phyloP scores from a whole-genome alignment of 2,888 invertebrate genomes.

The Hylaea fasciaria region DNA sequence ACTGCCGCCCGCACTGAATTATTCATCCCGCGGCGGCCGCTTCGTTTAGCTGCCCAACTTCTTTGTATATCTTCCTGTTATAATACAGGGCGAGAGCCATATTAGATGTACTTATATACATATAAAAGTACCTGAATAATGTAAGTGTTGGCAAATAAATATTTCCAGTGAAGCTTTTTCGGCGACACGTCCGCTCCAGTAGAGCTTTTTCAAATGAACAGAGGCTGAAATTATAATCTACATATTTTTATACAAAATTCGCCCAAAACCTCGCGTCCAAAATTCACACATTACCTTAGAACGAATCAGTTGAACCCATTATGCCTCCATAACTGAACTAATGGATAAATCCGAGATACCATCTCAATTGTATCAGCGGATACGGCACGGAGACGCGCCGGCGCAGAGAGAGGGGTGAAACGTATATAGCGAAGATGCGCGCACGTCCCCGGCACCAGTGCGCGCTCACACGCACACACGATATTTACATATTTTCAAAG shows the following conservation, averaged over 20 bases:
- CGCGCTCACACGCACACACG: slow-evolving; percentile 39
- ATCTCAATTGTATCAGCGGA: slow-evolving; percentile 36
- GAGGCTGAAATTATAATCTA: no score
- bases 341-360: slow-evolving; percentile 34
- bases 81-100: background rate
- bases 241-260: background rate
- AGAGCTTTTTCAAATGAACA: no score
- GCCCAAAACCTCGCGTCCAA: background rate
- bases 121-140: background rate
- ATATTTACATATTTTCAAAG: slow-evolving; percentile 9
- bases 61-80: background rate
- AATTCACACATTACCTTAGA: slow-evolving; percentile 11
- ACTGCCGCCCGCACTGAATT: background rate
- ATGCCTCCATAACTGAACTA: slow-evolving; percentile 30
- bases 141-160: no score
- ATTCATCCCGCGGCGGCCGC: slow-evolving; percentile 3
- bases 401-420: slow-evolving; percentile 57
- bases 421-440: slow-evolving; percentile 71
- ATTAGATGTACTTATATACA: background rate
- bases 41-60: slow-evolving; percentile 1
- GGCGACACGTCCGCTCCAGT: no score
- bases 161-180: no score
- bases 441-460: slow-evolving; percentile 54
- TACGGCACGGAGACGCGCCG: slow-evolving; percentile 30
- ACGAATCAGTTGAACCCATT: slow-evolving; percentile 16